Base-by-base conservation (phyloP, 2,888 invertebrate genomes). In the Drosophila mercatorum region DNA sequence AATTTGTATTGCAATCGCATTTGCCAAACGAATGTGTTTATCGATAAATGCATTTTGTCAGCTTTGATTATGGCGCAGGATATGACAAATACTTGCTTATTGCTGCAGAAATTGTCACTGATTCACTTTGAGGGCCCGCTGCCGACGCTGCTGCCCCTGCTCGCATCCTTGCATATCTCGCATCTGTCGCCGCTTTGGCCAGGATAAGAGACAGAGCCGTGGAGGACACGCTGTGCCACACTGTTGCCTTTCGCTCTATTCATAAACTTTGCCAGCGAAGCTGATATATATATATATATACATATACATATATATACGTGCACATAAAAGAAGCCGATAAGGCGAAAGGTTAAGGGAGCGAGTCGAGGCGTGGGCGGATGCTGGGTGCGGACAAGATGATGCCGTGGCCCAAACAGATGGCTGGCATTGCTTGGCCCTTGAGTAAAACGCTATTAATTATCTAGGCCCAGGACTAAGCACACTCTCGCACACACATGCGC, bases 381-480 rank as follows among this genome's bases (percentile, higher is more conserved):
- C 43, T 52, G 65, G 80, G 63, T 71, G 76, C 67, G 61, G 80
- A 77, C 77, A 75, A 67, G 77, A 56, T 71, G 77, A 75, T 71
- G 44, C 67, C 65, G 80, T 63, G 67, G 66, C 63, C 74, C 61
- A 81, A 75, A 80, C 80, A 80, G 77, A 76, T 72, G 72, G 73
- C 85, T 81, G 75, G 72, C 89, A 89, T 87, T 89, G 79, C 89
- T 76, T 68, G 79, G 64, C 84, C 83, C 88, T 87, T 87, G 81
- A 88, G 85, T 89, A 88, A 85, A 85, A 88, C 85, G 89, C 85
- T 85, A 89, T 85, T 85, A 85, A 85, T 85, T 89, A 85, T 85
- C 88, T 88, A 72, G 68, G 72, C 68, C 60, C 68, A 65, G 57
- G 72, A 61, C 66, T 64, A 61, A 59, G 52, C 64, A 72, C 53